Conservation (phyloP, 2,888 invertebrate genomes). For the Asteroscopus sphinx region DNA sequence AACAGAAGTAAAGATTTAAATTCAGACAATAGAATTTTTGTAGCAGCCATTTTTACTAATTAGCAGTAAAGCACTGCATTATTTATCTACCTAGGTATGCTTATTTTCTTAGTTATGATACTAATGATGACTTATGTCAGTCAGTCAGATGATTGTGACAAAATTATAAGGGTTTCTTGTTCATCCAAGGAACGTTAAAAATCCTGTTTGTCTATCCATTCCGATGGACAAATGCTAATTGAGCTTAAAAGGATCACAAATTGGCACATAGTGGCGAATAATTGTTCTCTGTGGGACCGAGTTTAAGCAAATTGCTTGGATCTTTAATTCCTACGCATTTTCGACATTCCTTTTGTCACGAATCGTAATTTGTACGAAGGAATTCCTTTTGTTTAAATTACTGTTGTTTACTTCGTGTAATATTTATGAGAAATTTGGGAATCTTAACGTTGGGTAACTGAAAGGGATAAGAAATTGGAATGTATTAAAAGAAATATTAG, state of each 20-base stretch:
- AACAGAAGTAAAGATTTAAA: no score
- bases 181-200: slow-evolving; percentile 46
- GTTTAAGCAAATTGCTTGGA: slow-evolving; percentile 36
- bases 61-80: no score
- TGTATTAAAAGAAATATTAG: slow-evolving; percentile 3
- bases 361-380: slow-evolving; percentile 22
- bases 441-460: slow-evolving; percentile 6
- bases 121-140: no score
- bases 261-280: slow-evolving; percentile 57
- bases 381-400: slow-evolving; percentile 33
- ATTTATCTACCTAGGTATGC: no score
- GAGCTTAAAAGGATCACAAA: slow-evolving; percentile 72
- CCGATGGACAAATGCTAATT: slow-evolving; percentile 66
- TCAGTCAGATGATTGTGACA: background rate
- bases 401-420: slow-evolving; percentile 6
- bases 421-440: slow-evolving; percentile 23
- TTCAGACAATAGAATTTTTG: no score
- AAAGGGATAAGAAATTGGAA: background rate
- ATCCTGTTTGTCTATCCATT: slow-evolving; percentile 64
- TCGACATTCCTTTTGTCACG: slow-evolving; percentile 24
- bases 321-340: slow-evolving; percentile 28
- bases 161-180: background rate
- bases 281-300: slow-evolving; percentile 19
- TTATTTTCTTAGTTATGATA: no score
- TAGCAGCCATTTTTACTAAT: no score